Evolutionary conservation across 92 coral and sea anemone species (phyloP).

Genomic region (Porites evermanni): DNA sequence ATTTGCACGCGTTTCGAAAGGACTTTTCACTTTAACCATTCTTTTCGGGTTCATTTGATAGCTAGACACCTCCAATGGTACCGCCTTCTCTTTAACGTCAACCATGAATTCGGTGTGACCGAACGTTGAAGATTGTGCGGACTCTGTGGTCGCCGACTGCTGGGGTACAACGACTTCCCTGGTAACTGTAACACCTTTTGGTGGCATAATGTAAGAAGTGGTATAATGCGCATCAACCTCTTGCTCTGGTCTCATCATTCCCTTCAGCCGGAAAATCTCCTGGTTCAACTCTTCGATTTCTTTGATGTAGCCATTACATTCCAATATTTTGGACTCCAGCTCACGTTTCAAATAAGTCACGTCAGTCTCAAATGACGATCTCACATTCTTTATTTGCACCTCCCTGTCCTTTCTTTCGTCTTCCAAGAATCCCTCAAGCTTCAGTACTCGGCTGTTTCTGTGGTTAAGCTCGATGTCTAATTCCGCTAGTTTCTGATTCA

Average conservation of each 20-base stretch:
- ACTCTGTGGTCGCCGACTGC: slow-evolving; percentile 34
- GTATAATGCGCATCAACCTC: slow-evolving; percentile 60
- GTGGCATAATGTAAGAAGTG: slow-evolving; percentile 73
- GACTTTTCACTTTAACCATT: slow-evolving; percentile 72
- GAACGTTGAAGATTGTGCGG: slow-evolving; percentile 25
- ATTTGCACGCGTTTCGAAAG: slow-evolving; percentile 52
- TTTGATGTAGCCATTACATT: slow-evolving; percentile 84
- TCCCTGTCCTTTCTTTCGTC: slow-evolving; percentile 84
- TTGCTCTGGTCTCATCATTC: slow-evolving; percentile 56
- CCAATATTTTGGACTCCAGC: slow-evolving; percentile 66
- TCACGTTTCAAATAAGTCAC: slow-evolving; percentile 76
- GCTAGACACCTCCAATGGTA: slow-evolving; percentile 52
- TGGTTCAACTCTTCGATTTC: slow-evolving; percentile 85
- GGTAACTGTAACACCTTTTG: slow-evolving; percentile 53
- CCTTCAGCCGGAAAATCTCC: slow-evolving; percentile 81
- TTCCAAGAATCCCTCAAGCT: slow-evolving; percentile 83
- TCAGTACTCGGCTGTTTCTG: slow-evolving; percentile 68
- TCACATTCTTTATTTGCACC: slow-evolving; percentile 64
- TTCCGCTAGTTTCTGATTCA: slow-evolving; percentile 85
- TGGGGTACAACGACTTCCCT: slow-evolving; percentile 65
- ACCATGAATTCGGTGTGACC: slow-evolving; percentile 50
- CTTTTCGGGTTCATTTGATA: slow-evolving; percentile 73
- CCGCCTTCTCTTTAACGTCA: slow-evolving; percentile 43
- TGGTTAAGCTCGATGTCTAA: slow-evolving; percentile 84
- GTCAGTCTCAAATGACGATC: slow-evolving; percentile 68